phyloP scores from a whole-genome alignment of 1,140 invertebrate genomes.

The Diorhabda elongata region DNA sequence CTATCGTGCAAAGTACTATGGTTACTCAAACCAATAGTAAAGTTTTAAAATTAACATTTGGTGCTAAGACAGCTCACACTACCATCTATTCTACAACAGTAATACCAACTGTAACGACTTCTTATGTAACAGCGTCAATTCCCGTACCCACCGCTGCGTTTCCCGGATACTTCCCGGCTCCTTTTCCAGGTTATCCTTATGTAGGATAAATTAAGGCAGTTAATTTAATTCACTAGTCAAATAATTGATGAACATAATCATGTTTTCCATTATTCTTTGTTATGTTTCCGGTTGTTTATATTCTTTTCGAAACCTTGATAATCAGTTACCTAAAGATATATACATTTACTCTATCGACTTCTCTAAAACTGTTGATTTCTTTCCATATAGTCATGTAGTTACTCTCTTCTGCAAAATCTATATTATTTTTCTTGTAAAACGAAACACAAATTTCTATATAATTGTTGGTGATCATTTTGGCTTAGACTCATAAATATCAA shows the following conservation, averaged over 20 bases:
- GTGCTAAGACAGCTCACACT: slow-evolving; percentile 82
- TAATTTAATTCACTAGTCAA: not conserved
- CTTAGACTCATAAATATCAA: no score
- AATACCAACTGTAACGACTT: slow-evolving; percentile 76
- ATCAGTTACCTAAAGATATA: not conserved
- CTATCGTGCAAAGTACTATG: slow-evolving; percentile 72
- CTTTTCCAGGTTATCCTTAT: slow-evolving; percentile 67
- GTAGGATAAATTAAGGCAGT: slow-evolving; percentile 57
- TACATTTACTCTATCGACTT: no score
- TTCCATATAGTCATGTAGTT: no score
- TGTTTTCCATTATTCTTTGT: not conserved
- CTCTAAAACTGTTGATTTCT: no score
- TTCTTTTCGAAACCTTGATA: not conserved
- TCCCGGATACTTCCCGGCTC: slow-evolving; percentile 71
- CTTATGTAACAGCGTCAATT: slow-evolving; percentile 73
- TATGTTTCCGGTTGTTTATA: not conserved
- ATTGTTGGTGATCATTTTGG: no score
- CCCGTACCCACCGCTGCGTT: slow-evolving; percentile 63
- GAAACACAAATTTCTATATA: no score
- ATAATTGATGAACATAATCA: not conserved
- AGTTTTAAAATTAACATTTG: slow-evolving; percentile 80
- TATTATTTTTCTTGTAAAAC: no score
- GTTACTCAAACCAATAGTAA: slow-evolving; percentile 77
- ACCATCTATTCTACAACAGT: slow-evolving; percentile 81
- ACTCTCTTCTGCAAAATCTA: no score